Evolutionary conservation across 2,113 vertebrate species (phyloP).

Genomic region (Camelus dromedarius): DNA sequence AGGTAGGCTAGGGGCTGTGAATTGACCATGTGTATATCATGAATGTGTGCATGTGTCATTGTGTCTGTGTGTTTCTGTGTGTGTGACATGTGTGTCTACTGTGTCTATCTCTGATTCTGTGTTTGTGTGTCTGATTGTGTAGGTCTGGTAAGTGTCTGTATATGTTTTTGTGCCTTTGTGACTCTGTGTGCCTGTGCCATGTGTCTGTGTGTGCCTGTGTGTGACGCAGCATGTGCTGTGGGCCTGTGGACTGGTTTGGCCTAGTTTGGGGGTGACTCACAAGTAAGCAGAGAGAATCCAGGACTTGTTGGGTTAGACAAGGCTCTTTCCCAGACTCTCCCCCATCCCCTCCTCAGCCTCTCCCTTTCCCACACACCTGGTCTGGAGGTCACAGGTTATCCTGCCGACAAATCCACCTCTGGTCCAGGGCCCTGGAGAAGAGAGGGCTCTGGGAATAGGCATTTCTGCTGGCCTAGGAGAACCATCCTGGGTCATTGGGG

Average conservation of each 20-base stretch:
- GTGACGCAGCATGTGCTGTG: slow-evolving; percentile 47
- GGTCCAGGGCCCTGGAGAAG: background rate
- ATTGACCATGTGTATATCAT: background rate
- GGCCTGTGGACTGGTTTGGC: slow-evolving; percentile 76
- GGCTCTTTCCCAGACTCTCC: slow-evolving; percentile 71
- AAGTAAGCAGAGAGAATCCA: slow-evolving; percentile 68
- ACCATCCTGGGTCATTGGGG: background rate
- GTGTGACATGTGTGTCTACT: background rate
- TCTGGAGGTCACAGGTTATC: slow-evolving; percentile 58
- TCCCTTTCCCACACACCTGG: slow-evolving; percentile 65
- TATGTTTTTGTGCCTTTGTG: background rate
- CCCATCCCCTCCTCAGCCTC: slow-evolving; percentile 6
- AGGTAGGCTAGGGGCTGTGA: background rate
- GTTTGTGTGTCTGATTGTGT: background rate
- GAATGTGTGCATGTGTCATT: background rate
- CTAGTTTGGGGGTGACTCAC: slow-evolving; percentile 84
- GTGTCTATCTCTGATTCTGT: background rate
- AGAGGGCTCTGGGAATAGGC: background rate
- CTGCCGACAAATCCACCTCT: slow-evolving; percentile 45
- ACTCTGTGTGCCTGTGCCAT: background rate
- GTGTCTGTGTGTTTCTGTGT: background rate
- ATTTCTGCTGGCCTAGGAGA: background rate
- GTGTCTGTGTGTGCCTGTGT: background rate
- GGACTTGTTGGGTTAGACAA: slow-evolving; percentile 68
- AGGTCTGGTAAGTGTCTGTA: background rate